Base-by-base conservation (phyloP, 2,797 vertebrate species). In the Eulemur coronatus region DNA sequence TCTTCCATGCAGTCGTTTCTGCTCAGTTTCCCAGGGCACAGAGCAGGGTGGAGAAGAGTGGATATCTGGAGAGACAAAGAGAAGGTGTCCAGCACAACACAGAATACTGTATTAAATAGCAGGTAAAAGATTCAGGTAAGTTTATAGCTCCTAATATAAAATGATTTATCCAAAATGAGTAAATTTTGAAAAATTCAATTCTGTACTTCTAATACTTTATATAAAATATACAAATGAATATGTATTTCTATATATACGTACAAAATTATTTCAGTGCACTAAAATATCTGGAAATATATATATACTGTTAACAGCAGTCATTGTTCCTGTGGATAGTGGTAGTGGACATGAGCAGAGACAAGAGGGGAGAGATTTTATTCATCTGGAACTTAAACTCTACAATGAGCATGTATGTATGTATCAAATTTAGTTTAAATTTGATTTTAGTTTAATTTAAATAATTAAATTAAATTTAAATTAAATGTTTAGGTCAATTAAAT, bases 1-100 rank as follows among this genome's bases (percentile, higher is more conserved):
- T 48, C 22, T 43, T 33, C 30, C 3, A 30, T 0, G 6, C 1
- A 41, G 7, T 20, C 17, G 0, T 57, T 55, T 46, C 41, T 46
- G 3, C 35, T 38, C 10, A 11, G 70, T 73, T 24, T 46, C 2
- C 9, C 4, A 41, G 18, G 26, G 20, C 3, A 17, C 38, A 35
- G 43, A 35, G 12, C 8, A 76, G 20, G 4, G 4, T 67, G 6
- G 17, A 30, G 12, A 22, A 11, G 20, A 20, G 20, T 20, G 6
- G 12, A 48, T 5, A 18, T 79, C 41, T 4, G 3, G 35, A 30
- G 30, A 96, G 20, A 33, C 8, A 7, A 43, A 20, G 22, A 18
- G 12, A 84, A 43, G 38, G 55, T 11, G 38, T 6, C 7, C 1
- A 46, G n/a, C 20, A 59, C 8, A 24, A 26, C 30, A 15, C 5